Percentiles rank a stretch among this genome's conserved stretches.
Conservation (phyloP, 2,797 vertebrate genomes). For the Erithacus rubecula region DNA sequence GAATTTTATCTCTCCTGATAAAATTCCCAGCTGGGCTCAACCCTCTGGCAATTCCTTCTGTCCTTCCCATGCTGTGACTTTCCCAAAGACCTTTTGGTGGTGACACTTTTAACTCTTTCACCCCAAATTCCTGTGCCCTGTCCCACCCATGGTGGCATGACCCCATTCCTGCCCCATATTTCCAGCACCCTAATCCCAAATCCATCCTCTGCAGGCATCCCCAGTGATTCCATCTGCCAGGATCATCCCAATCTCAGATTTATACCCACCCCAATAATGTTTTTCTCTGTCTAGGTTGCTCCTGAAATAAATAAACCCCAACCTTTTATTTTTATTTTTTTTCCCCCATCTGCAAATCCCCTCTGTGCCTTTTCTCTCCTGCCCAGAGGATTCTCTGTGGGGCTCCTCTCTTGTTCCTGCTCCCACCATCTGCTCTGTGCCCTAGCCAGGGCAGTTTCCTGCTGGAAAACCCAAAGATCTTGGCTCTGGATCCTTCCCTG, state of each 20-base stretch:
- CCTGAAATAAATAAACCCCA: not conserved
- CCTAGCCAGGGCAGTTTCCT: not conserved
- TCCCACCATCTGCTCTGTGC: constrained; percentile 38
- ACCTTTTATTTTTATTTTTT: not conserved
- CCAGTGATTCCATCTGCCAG: not conserved
- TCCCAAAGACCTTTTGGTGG: not conserved
- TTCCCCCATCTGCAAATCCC: not conserved
- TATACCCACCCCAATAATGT: not conserved
- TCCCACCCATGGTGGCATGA: not conserved
- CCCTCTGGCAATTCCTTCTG: accelerated
- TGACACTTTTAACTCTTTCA: not conserved
- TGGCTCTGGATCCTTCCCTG: not conserved
- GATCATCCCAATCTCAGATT: not conserved
- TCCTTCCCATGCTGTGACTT: accelerated
- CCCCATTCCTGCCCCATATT: not conserved
- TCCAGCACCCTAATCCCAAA: no score
- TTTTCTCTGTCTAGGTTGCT: not conserved
- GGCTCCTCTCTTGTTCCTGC: not conserved
- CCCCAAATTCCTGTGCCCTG: not conserved
- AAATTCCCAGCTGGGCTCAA: not conserved
- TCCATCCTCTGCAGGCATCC: not conserved
- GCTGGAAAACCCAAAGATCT: not conserved
- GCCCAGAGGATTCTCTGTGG: not conserved
- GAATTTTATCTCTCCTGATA: not conserved
- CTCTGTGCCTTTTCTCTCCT: not conserved